Evolutionary conservation across 2,888 invertebrate species (phyloP).

Genomic region (Xestia rhomboidea): DNA sequence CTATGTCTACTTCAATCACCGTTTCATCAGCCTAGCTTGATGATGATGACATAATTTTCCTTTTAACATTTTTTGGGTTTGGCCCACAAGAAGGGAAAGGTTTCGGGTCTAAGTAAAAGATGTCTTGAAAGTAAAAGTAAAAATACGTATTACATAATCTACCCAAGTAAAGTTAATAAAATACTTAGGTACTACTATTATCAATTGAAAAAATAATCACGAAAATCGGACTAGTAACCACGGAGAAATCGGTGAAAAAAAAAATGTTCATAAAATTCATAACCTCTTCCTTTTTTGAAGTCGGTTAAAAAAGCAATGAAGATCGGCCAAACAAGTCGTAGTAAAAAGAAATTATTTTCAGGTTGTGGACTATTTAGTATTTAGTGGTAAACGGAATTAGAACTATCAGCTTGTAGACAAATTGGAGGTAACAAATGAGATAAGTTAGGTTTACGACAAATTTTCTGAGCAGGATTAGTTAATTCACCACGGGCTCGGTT

Average conservation of each 20-base stretch:
- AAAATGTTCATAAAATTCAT: too few species aligned
- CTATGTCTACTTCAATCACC: too few species aligned
- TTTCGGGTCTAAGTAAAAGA: not conserved
- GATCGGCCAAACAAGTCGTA: not conserved
- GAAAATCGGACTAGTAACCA: too few species aligned
- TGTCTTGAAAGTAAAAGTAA: not conserved
- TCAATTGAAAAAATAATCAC: too few species aligned
- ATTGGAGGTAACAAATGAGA: conserved; percentile 12
- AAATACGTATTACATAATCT: not conserved
- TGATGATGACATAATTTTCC: not conserved
- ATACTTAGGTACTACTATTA: too few species aligned
- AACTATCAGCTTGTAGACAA: conserved; percentile 7
- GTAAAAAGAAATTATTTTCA: too few species aligned
- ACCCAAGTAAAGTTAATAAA: too few species aligned
- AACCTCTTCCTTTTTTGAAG: too few species aligned
- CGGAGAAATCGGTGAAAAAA: too few species aligned
- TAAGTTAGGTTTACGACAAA: conserved; percentile 3
- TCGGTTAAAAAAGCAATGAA: not conserved
- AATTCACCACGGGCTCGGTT: conserved; percentile 12
- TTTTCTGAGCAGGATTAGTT: conserved; percentile 35
- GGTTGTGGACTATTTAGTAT: not conserved
- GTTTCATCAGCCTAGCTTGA: too few species aligned
- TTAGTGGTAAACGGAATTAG: not conserved
- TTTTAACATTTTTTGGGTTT: not conserved
- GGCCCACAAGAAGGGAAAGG: too few species aligned